Percentiles rank a stretch among this genome's conserved stretches.
Conservation (phyloP, 2,797 vertebrate genomes). For the Enteromius afrohamiltoni region DNA sequence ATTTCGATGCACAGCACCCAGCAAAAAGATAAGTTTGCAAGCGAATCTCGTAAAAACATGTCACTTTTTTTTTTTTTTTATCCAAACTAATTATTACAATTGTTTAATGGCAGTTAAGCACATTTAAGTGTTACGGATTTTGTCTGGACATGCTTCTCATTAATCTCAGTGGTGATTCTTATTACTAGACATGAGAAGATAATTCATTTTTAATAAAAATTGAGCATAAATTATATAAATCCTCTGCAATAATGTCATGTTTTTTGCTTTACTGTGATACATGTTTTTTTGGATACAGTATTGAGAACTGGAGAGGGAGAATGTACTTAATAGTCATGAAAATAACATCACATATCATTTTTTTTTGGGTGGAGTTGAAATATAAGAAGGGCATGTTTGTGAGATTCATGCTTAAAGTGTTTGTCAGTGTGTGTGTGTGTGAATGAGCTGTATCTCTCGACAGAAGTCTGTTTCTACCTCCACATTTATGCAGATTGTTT, state of each 20-base stretch:
- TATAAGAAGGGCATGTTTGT: background rate
- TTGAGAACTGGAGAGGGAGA: background rate
- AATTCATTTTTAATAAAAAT: background rate
- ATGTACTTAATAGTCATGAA: background rate
- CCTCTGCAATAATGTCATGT: background rate
- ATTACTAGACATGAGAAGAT: background rate
- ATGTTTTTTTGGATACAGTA: background rate
- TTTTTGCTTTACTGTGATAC: background rate
- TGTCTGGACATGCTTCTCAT: background rate
- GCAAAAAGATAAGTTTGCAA: background rate
- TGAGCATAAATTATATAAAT: background rate
- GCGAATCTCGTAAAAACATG: conserved; percentile 13
- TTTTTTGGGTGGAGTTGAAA: background rate
- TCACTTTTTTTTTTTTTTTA: background rate
- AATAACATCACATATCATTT: background rate
- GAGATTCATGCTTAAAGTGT: conserved; percentile 3
- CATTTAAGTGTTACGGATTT: background rate
- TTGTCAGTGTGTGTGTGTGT: background rate
- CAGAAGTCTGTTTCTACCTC: conserved; percentile 78
- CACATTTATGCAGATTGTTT: conserved; percentile 74
- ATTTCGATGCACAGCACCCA: conserved; percentile 3
- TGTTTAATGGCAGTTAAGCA: background rate
- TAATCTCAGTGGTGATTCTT: background rate
- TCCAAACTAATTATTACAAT: background rate
- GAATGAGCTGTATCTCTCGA: conserved; percentile 41